These are phyloP conservation scores for Madoqua kirkii DNA, from an alignment of 2,113 vertebrate genomes.

Conservation along the genomic window DNA sequence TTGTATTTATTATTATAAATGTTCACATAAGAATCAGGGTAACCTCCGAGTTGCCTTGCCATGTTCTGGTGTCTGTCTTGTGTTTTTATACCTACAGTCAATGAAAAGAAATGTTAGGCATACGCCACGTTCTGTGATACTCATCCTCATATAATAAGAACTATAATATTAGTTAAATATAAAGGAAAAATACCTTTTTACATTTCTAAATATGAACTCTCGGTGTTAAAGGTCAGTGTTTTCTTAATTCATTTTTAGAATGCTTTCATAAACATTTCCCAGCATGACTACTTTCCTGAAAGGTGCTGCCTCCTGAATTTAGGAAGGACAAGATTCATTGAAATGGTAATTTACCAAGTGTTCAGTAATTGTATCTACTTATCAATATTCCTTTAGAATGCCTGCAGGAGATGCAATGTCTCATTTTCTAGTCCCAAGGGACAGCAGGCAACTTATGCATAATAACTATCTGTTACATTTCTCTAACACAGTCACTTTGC, in stretches of 20 bases:
- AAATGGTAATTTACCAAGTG: slow-evolving; percentile 66
- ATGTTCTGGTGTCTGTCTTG: background rate
- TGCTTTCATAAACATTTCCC: background rate
- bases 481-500: slow-evolving; percentile 61
- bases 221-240: background rate
- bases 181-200: background rate
- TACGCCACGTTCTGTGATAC: background rate
- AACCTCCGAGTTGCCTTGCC: background rate
- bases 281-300: slow-evolving; percentile 6
- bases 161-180: background rate
- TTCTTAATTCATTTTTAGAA: background rate
- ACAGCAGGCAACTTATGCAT: slow-evolving; percentile 45
- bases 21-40: background rate
- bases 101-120: background rate
- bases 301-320: slow-evolving; percentile 40
- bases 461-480: slow-evolving; percentile 67
- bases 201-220: background rate
- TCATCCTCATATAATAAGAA: background rate
- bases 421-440: slow-evolving; percentile 57
- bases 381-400: slow-evolving; percentile 58
- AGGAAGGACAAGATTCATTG: slow-evolving; percentile 39
- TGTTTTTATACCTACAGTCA: background rate
- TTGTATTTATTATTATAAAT: background rate
- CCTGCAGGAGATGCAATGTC: slow-evolving; percentile 46
- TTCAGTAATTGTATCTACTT: slow-evolving; percentile 67